Evolutionary conservation across 2,113 vertebrate genomes (phyloP), one percentile per base, ranked within the genome.

Genomic region (Paradoxurus hermaphroditus): DNA sequence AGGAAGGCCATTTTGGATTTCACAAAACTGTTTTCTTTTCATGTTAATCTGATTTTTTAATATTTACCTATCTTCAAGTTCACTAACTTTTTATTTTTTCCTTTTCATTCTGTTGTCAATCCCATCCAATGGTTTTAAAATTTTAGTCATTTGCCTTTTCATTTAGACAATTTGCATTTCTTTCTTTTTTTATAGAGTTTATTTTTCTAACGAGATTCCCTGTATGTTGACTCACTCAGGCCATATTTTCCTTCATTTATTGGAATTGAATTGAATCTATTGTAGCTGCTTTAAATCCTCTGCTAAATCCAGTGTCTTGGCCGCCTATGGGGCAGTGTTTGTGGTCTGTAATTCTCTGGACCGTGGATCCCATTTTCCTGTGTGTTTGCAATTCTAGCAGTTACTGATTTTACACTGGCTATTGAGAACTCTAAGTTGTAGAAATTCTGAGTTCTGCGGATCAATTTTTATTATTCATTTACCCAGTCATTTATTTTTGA

Each of bases 1-100:
- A n/a, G n/a, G n/a, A n/a, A n/a, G n/a, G n/a, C n/a, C n/a, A n/a
- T 82, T 97, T 78, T 67, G 53, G 78, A 46, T 51, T 94, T 94
- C 10, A 65, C 56, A 56, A 31, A 84, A 51, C 5, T 36, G 36
- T 70, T 86, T 36, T 86, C 2, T 85, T 70, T 93, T 73, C 18
- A 83, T 73, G 72, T 90, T 93, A 44, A 88, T 46, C 9, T 59
- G 65, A 7, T 68, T 34, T n/a, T 89, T 90, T 90, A 15, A 31
- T 78, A 5, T n/a, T 73, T 59, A 18, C n/a, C 14, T 63, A 4
- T 67, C 21, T 81, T 92, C 14, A 78, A 44, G 31, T 72, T 86
- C 10, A 70, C 3, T 70, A 21, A 63, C n/a, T 77, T 79, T 63
- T 78, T 56, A 23, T 23, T 5, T 93, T 73, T 65, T 91, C 19